Evolutionary conservation across 1,140 invertebrate genomes (phyloP), one percentile per base, ranked within the genome.

Genomic region (Camponotus pennsylvanicus): DNA sequence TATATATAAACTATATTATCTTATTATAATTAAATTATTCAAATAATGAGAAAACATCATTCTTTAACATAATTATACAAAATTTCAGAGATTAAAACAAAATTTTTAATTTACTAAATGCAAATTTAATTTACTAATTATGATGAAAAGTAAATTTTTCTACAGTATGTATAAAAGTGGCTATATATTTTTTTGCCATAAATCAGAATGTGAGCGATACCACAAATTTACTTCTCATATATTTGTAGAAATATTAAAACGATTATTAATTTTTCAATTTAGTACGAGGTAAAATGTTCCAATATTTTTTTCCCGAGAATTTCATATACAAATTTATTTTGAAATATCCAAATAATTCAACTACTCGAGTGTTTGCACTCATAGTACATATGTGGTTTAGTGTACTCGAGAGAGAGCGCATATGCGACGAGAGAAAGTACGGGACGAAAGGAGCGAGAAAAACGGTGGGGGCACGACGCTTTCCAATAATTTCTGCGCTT

Each of bases 401-500:
- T 49, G 45, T 69, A n/a, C 55, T 40, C 34, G 34, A 52, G 34
- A 8, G 3, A 78, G 63, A 69, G 42, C 42, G 61, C 7, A 27
- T 21, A 71, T 21, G 37, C 37, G 18, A 18, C 18, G 27, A 32
- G 52, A 82, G 67, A 82, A 82, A 82, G 79, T 82, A 59, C 52
- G 52, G 32, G 67, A 71, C 79, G 79, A 82, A 61, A 82, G 42
- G 67, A 83, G 67, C 52, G 55, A 86, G 77, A 82, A 71, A 86
- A 66, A 86, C 4, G 1, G 4, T n/a, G 4, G 8, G 42, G 57
- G n/a, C 32, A 71, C 34, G 55, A 69, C 78, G 73, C 78, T 85
- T 85, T 85, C 83, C 83, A 85, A 78, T 85, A 85, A 85, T 85
- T 85, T 85, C 83, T 67, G 63, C 73, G 76, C 83, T 79, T 79